phyloP scores from a whole-genome alignment of 2,888 invertebrate species.

The Nemapogon koenigi region DNA sequence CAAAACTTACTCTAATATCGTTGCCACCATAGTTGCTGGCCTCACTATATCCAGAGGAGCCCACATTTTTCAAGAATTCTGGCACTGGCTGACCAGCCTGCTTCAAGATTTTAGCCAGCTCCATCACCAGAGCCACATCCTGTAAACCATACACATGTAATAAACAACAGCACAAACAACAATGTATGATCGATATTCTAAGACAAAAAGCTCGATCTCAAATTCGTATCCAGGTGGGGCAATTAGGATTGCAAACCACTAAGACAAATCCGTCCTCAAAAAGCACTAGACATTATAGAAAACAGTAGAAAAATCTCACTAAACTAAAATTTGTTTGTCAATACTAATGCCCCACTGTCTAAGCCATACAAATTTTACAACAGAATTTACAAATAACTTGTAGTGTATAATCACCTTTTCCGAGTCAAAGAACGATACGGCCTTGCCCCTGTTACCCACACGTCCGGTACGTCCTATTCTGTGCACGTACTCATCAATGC shows the following conservation, averaged over 20 bases:
- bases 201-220: too few relatives aligned
- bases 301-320: too few relatives aligned
- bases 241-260: too few relatives aligned
- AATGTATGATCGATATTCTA: too few relatives aligned
- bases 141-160: constrained; percentile 17
- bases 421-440: constrained; percentile 84
- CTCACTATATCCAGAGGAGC: constrained; percentile 50
- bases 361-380: too few relatives aligned
- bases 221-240: too few relatives aligned
- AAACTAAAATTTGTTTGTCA: too few relatives aligned
- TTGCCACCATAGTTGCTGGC: constrained; percentile 71
- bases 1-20: constrained; percentile 71
- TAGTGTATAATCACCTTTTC: constrained; percentile 46
- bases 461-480: constrained; percentile 94
- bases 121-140: constrained; percentile 68
- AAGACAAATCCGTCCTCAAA: too few relatives aligned
- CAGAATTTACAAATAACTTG: too few relatives aligned
- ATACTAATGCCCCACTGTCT: too few relatives aligned
- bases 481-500: constrained; percentile 94
- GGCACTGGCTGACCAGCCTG: constrained; percentile 85
- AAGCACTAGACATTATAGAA: too few relatives aligned
- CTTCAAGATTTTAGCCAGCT: constrained; percentile 75
- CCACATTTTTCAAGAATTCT: constrained; percentile 68
- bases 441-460: constrained; percentile 87
- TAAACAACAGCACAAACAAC: too few relatives aligned